Base-by-base conservation (phyloP, 2,113 vertebrate genomes). In the Menura novaehollandiae region DNA sequence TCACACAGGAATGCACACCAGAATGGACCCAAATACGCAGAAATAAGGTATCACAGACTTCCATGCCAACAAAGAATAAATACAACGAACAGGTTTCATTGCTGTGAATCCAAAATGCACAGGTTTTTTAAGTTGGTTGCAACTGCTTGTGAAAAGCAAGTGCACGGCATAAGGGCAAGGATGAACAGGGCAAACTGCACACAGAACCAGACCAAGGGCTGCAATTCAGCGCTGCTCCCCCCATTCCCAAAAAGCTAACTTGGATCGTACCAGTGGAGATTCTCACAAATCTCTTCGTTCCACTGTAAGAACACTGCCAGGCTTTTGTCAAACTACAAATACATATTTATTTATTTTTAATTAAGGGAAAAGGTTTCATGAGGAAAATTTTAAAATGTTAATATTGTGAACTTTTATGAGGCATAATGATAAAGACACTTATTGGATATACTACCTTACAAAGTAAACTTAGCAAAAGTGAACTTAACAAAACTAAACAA, bases 41-140 rank as follows among this genome's bases (percentile, higher is more conserved):
- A 69, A 75, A 60, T 22, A 22, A n/a, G 10, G 26, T 8, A 3
- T 16, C 0, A 0, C 15, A 13, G 60, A 6, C 44, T 58, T 46
- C 58, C 1, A 5, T 4, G 14, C 13, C 47, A 47, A 15, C 30
- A 16, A 43, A 68, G 46, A 46, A 49, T 7, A 14, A 27, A 21
- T 6, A 9, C 1, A 3, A 27, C 10, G 72, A 35, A 27, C 0
- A 1, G 4, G 23, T 49, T 73, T 79, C n/a, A 12, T 37, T n/a
- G 6, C 7, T 2, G 1, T 33, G 53, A 64, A 47, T 46, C 15
- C 46, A 49, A 85, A 74, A 32, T 9, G 33, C 2, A 0, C 1
- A 4, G 2, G 2, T 2, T n/a, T 43, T 41, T n/a, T 10, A 32
- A 46, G n/a, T 14, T 37, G 37, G 12, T 72, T 46, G 13, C 23